Percentiles rank a stretch among this genome's conserved stretches.
These are phyloP conservation scores for Erythrolamprus reginae DNA, from an alignment of 2,113 vertebrate genomes.

Conservation along the genomic window DNA sequence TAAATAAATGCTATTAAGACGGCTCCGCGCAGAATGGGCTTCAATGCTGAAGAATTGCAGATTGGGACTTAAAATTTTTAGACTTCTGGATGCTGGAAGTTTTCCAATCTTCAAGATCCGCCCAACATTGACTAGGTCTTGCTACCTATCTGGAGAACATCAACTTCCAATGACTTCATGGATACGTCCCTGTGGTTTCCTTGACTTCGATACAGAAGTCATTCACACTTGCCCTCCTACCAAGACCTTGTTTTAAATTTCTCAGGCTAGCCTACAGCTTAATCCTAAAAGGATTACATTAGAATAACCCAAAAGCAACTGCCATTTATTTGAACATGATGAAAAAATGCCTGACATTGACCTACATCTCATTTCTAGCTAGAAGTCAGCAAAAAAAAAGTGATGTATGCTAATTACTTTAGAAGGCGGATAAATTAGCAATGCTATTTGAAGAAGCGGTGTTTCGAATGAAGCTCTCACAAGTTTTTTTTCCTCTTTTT, in stretches of 20 bases:
- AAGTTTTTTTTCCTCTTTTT: constrained; percentile 1
- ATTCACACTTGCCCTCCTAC: neutral
- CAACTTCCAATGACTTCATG: neutral
- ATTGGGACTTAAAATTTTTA: neutral
- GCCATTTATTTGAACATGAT: constrained; percentile 3
- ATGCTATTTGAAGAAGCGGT: constrained; percentile 21
- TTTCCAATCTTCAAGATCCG: neutral
- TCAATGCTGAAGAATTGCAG: neutral
- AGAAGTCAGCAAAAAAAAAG: constrained; percentile 19
- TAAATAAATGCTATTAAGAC: too few species aligned
- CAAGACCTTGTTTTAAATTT: neutral
- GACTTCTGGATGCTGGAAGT: neutral
- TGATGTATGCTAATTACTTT: constrained; percentile 28
- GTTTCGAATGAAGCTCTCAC: constrained; percentile 35
- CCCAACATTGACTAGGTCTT: neutral
- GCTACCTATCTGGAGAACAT: neutral
- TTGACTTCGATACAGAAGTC: neutral
- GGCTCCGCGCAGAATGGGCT: neutral
- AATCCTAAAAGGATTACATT: neutral
- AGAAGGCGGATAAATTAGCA: constrained; percentile 38
- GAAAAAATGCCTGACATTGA: constrained; percentile 11
- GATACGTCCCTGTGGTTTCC: neutral
- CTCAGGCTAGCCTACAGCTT: neutral
- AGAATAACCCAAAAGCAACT: neutral
- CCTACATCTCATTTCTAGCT: constrained; percentile 4